Percentiles rank a stretch among this genome's conserved stretches.
phyloP scores from a whole-genome alignment of 2,888 invertebrate species.

The Plagodis pulveraria region DNA sequence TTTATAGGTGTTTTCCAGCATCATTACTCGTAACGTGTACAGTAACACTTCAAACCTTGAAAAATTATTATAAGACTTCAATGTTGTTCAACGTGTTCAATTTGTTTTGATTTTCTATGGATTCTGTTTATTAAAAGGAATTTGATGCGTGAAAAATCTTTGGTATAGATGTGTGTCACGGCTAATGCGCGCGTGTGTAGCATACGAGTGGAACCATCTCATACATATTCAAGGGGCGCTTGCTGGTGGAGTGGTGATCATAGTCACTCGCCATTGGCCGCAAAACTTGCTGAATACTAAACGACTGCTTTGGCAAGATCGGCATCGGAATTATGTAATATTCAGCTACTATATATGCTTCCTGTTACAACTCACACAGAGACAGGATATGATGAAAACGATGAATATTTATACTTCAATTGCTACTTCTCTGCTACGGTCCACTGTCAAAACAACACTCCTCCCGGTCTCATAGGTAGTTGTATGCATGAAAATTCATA shows the following conservation, averaged over 20 bases:
- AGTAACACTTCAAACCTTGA: too few relatives aligned
- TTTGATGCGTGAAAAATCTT: slow-evolving; percentile 49
- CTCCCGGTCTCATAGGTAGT: too few relatives aligned
- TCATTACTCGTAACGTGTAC: too few relatives aligned
- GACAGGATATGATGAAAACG: slow-evolving; percentile 46
- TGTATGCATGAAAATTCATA: slow-evolving; percentile 25
- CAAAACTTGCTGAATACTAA: slow-evolving; percentile 76
- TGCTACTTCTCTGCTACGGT: too few relatives aligned
- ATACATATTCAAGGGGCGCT: slow-evolving; percentile 76
- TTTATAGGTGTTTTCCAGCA: too few relatives aligned
- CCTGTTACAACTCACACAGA: slow-evolving; percentile 55
- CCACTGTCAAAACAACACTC: too few relatives aligned
- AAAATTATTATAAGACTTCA: too few relatives aligned
- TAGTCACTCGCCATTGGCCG: slow-evolving; percentile 70
- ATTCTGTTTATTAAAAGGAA: too few relatives aligned
- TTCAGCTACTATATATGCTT: slow-evolving; percentile 67
- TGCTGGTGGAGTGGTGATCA: slow-evolving; percentile 52
- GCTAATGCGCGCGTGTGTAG: slow-evolving; percentile 65
- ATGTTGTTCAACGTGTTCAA: too few relatives aligned
- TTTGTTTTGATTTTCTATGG: too few relatives aligned
- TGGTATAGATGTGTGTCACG: slow-evolving; percentile 73
- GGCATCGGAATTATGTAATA: slow-evolving; percentile 71
- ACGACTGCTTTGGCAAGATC: slow-evolving; percentile 62
- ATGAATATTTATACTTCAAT: slow-evolving; percentile 24
- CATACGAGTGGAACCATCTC: slow-evolving; percentile 57